Conservation (phyloP, 2,888 invertebrate species). For the Himalopsyche kuldschensis region DNA sequence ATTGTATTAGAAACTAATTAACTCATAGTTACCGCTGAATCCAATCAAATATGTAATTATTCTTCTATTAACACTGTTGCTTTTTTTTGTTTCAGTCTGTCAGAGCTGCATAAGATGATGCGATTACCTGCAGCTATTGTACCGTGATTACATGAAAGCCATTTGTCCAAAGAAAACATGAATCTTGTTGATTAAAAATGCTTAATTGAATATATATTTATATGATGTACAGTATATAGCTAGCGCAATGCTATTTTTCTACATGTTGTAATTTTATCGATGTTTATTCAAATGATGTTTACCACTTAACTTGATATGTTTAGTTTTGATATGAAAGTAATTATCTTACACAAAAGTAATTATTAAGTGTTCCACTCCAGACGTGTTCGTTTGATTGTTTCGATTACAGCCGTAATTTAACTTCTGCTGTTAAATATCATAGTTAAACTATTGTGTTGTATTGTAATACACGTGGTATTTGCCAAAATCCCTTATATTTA, state of each 20-base stretch:
- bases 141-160: background rate
- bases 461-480: background rate
- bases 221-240: slow-evolving; percentile 5
- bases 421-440: background rate
- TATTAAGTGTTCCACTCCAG: no score
- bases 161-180: slow-evolving; percentile 17
- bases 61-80: background rate
- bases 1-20: no score
- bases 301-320: background rate
- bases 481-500: background rate
- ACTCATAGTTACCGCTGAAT: no score
- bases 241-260: slow-evolving; percentile 27
- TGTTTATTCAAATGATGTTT: slow-evolving; percentile 6
- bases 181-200: slow-evolving; percentile 4
- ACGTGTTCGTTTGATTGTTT: background rate
- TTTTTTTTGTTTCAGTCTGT: slow-evolving; percentile 44
- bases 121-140: slow-evolving; percentile 8
- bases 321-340: background rate
- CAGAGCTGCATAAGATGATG: slow-evolving; percentile 42
- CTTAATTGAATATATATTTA: slow-evolving; percentile 1
- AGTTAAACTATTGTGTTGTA: background rate
- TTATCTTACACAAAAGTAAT: no score
- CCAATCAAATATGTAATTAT: background rate
- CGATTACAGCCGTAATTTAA: background rate
- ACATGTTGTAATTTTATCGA: slow-evolving; percentile 23